Evolutionary conservation across 2,113 vertebrate genomes (phyloP), one percentile per base, ranked within the genome.

Genomic region (Psettodes erumei): DNA sequence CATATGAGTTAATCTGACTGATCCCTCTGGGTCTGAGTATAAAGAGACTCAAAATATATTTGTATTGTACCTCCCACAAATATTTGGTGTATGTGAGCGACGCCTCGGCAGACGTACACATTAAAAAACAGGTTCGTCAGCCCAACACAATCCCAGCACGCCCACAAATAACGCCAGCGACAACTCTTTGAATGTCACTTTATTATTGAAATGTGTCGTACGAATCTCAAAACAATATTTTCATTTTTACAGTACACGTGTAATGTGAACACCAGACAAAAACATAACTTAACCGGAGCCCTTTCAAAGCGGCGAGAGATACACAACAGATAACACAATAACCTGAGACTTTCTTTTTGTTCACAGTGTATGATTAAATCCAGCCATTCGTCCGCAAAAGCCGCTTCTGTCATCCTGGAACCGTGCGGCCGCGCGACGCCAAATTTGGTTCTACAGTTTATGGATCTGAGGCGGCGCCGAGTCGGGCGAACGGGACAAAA

Each of bases 191-290:
- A 64, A 60, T 84, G 37, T 37, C 53, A 62, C 77, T 94, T 94
- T 93, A 93, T 93, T 93, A 79, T 71, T 82, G 76, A 91, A 91
- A 83, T 40, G 66, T 81, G 74, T 90, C 63, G 74, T 86, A 88
- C 83, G 88, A 86, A 73, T 86, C 33, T 89, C 70, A 85, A 92
- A n/a, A 92, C 68, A 84, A 90, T 84, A 86, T 86, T 71, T 75
- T 51, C 10, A 50, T 64, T 83, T 87, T 82, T 79, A 85, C 73
- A 84, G 71, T 77, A 88, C 64, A 90, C 63, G 77, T 42, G 69
- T 65, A 60, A 72, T 37, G 67, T 74, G 69, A 84, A 80, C 55
- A 53, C 43, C 65, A 75, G 74, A 85, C 13, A 40, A 71, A 67
- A 28, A 51, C 45, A 87, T 90, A 93, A 91, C 67, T 91, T 88